A percentile compares a stretch with the other conserved stretches of the same genome.
Conservation (phyloP, 2,797 vertebrate species). For the Dryobates pubescens region DNA sequence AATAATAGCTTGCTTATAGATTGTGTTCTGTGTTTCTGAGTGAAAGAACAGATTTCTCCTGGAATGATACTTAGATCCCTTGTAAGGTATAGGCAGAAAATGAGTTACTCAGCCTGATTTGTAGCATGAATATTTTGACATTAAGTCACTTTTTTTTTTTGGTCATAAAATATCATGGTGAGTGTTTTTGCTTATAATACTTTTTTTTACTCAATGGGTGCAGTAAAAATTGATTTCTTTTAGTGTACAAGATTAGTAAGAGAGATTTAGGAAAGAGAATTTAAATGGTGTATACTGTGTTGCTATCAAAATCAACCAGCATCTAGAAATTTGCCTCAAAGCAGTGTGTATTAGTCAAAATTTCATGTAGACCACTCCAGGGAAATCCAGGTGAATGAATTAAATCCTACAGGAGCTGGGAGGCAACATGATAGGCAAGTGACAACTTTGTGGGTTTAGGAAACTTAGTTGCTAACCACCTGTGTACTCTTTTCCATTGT, state of each 20-base stretch:
- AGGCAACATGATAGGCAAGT: no score
- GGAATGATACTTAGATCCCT: background rate
- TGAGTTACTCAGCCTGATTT: background rate
- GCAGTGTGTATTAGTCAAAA: no score
- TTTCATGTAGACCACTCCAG: no score
- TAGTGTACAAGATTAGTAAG: background rate
- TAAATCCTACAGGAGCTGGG: no score
- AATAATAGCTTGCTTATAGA: background rate
- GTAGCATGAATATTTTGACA: background rate
- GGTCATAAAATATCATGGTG: background rate
- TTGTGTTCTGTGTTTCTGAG: background rate
- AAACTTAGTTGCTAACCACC: no score
- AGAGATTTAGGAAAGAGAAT: background rate
- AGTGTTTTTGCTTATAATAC: background rate
- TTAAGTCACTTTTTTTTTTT: background rate
- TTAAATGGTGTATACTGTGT: background rate
- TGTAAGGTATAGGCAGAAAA: background rate
- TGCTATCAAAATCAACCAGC: background rate
- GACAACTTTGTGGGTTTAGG: no score
- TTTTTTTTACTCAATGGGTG: background rate
- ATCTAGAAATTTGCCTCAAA: no score
- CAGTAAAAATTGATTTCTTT: background rate
- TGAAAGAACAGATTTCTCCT: background rate
- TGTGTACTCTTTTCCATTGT: no score
- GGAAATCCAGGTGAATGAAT: no score